Evolutionary conservation across 2,797 vertebrate species (phyloP).

Genomic region (Tapera naevia): DNA sequence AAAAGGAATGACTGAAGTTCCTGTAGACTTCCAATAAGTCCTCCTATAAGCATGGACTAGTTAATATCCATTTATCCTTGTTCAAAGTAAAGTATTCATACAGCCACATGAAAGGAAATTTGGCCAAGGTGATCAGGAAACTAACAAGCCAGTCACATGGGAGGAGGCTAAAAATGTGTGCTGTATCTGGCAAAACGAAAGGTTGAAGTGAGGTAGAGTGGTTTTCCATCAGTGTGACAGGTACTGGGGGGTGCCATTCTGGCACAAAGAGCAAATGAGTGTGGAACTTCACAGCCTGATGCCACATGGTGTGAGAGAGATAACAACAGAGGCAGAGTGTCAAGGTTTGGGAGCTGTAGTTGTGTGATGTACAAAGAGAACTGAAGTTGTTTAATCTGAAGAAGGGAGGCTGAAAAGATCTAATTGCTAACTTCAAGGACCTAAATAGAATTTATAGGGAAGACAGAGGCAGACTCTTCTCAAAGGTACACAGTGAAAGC

Average conservation of each 20-base stretch:
- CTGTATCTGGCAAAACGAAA: neutral
- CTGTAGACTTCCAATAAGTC: neutral
- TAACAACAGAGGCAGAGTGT: neutral
- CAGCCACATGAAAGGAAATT: neutral
- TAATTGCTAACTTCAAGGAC: neutral
- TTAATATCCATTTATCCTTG: neutral
- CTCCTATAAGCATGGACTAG: neutral
- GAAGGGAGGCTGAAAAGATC: neutral
- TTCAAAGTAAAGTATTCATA: neutral
- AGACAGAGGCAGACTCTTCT: neutral
- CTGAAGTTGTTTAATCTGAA: neutral
- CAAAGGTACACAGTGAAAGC: neutral
- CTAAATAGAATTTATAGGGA: neutral
- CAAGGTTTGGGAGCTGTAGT: neutral
- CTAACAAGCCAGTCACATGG: neutral
- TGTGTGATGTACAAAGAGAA: neutral
- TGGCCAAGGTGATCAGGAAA: neutral
- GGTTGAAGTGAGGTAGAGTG: neutral
- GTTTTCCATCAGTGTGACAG: neutral
- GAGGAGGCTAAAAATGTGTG: neutral
- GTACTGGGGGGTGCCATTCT: rapidly evolving
- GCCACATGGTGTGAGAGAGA: rapidly evolving
- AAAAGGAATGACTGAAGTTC: neutral
- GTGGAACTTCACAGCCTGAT: neutral
- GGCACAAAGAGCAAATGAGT: neutral